phyloP scores from a whole-genome alignment of 2,797 vertebrate genomes.

The Geotria australis region DNA sequence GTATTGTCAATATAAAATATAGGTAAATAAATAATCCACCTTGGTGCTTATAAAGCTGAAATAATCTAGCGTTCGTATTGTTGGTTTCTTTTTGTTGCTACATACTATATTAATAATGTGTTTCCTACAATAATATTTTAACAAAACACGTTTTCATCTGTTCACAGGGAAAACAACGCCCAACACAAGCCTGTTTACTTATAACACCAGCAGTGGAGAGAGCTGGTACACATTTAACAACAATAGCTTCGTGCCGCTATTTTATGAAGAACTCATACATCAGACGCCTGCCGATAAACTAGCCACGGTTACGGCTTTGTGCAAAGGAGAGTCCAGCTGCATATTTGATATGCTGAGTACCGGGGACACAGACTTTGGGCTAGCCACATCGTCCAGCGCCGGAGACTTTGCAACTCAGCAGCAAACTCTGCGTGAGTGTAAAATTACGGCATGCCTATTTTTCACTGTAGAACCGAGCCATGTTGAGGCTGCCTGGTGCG shows the following conservation, averaged over 20 bases:
- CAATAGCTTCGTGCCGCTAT: constrained; percentile 4
- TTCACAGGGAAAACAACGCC: constrained; percentile 4
- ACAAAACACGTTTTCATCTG: background rate
- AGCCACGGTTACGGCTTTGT: constrained; percentile 2
- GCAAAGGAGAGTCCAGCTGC: constrained; percentile 4
- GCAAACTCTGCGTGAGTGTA: constrained; percentile 4
- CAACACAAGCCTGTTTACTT: constrained; percentile 2
- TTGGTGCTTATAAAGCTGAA: too few relatives aligned
- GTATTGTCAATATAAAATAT: background rate
- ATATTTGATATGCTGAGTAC: constrained; percentile 6
- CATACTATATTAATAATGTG: background rate
- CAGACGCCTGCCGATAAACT: background rate
- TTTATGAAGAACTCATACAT: constrained; percentile 4
- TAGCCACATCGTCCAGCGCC: constrained; percentile 1
- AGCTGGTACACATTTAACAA: constrained; percentile 5
- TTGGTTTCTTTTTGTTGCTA: too few relatives aligned
- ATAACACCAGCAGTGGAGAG: constrained; percentile 1
- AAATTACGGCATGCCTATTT: too few relatives aligned
- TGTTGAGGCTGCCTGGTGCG: too few relatives aligned
- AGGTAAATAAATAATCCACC: background rate
- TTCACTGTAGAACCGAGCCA: too few relatives aligned
- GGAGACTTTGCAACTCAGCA: constrained; percentile 1
- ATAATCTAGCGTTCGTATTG: too few relatives aligned
- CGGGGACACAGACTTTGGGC: constrained; percentile 2
- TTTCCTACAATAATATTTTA: background rate